A percentile compares a stretch with the other conserved stretches of the same genome.
Conservation (phyloP, 2,113 vertebrate species). For the Bos indicus region DNA sequence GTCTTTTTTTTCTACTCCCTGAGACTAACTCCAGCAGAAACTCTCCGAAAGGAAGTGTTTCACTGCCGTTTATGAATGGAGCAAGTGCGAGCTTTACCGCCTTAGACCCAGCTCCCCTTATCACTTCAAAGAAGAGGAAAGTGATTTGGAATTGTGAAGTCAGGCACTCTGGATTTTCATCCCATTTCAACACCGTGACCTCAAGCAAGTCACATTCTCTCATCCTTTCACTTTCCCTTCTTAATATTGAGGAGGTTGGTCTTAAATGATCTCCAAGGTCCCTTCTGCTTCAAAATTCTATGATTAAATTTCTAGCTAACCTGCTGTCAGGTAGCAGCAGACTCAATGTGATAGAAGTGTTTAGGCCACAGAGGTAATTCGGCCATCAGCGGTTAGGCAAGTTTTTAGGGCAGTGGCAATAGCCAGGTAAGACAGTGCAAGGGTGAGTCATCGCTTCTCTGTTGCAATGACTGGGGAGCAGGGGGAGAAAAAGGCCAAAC, state of each 20-base stretch:
- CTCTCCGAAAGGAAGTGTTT: background rate
- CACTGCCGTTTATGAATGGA: background rate
- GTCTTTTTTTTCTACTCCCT: background rate
- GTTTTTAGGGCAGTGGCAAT: background rate
- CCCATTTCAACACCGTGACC: background rate
- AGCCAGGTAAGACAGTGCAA: background rate
- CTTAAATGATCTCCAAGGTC: constrained; percentile 59
- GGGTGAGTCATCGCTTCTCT: background rate
- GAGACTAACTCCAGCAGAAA: background rate
- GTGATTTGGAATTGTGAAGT: background rate
- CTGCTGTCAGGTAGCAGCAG: background rate
- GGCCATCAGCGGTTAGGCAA: background rate
- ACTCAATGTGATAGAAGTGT: background rate
- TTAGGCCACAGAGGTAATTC: background rate
- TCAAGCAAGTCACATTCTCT: background rate
- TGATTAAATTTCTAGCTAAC: background rate
- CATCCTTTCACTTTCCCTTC: background rate
- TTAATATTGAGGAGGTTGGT: constrained; percentile 33
- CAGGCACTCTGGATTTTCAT: background rate
- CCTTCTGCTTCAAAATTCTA: constrained; percentile 56
- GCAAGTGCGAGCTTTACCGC: background rate
- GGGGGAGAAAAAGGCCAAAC: background rate
- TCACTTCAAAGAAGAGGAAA: background rate
- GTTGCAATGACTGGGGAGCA: background rate
- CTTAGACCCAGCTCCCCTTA: background rate